These are phyloP conservation scores for Heterochromis multidens DNA, from an alignment of 2,113 vertebrate species.

Conservation along the genomic window DNA sequence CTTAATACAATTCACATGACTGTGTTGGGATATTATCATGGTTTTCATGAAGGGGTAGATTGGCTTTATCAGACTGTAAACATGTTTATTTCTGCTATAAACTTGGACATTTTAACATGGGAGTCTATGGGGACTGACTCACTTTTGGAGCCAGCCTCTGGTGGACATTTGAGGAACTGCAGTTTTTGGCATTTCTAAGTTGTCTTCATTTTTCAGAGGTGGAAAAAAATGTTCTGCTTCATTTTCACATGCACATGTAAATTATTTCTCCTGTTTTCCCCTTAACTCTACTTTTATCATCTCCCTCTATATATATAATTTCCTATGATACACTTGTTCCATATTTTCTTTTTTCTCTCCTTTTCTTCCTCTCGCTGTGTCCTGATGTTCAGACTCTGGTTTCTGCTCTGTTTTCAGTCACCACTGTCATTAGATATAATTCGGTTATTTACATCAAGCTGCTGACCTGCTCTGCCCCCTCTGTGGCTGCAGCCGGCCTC, in stretches of 20 bases:
- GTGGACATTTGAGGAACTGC: background rate
- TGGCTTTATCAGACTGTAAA: too few relatives aligned
- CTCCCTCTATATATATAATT: background rate
- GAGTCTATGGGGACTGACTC: background rate
- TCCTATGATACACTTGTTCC: background rate
- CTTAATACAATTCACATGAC: background rate
- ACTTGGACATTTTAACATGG: background rate
- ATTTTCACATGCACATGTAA: background rate
- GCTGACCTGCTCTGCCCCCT: conserved; percentile 24
- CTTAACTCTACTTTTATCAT: background rate
- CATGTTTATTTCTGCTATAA: background rate
- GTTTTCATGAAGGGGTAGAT: background rate
- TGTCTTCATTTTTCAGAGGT: background rate
- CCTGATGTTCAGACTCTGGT: conserved; percentile 2
- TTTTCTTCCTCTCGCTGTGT: background rate
- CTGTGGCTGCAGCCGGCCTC: background rate
- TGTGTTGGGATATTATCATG: too few relatives aligned
- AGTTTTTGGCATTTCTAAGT: background rate
- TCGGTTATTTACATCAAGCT: conserved; percentile 38
- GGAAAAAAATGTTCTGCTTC: background rate
- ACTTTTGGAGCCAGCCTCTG: background rate
- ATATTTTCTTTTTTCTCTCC: background rate
- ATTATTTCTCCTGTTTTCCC: background rate
- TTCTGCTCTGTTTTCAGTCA: conserved; percentile 26
- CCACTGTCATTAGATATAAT: conserved; percentile 52